phyloP scores from a whole-genome alignment of 2,113 vertebrate genomes.

The Sterrhoptilus dennistouni region DNA sequence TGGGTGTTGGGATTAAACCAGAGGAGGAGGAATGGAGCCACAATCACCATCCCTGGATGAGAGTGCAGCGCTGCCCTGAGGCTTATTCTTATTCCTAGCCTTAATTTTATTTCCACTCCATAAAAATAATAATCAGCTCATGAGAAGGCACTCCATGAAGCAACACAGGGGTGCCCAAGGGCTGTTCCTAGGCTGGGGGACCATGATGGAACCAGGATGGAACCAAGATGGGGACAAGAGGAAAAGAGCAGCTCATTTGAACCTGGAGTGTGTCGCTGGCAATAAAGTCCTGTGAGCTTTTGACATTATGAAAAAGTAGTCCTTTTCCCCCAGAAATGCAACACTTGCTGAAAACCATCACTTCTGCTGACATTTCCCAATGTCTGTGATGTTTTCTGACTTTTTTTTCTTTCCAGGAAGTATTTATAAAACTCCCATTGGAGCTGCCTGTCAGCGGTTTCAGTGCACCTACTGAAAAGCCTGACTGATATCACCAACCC shows the following conservation, averaged over 20 bases:
- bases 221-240: not conserved
- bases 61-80: not conserved
- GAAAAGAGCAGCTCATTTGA: not conserved
- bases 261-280: rapidly evolving
- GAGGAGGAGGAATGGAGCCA: not conserved
- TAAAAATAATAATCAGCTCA: not conserved
- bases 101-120: not conserved
- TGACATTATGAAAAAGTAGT: not conserved
- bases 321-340: not conserved
- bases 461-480: not conserved
- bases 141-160: not conserved
- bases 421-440: not conserved
- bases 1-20: not conserved
- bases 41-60: not conserved
- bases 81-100: slow-evolving; percentile 11
- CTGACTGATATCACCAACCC: not conserved
- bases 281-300: not conserved
- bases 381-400: not conserved
- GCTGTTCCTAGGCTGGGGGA: not conserved
- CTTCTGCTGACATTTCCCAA: not conserved
- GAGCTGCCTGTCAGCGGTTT: not conserved
- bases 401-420: not conserved
- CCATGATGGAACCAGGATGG: not conserved
- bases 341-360: not conserved
- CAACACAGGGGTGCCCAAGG: not conserved